These are phyloP conservation scores for Episyrphus balteatus DNA, from an alignment of 1,140 invertebrate species.

Conservation along the genomic window DNA sequence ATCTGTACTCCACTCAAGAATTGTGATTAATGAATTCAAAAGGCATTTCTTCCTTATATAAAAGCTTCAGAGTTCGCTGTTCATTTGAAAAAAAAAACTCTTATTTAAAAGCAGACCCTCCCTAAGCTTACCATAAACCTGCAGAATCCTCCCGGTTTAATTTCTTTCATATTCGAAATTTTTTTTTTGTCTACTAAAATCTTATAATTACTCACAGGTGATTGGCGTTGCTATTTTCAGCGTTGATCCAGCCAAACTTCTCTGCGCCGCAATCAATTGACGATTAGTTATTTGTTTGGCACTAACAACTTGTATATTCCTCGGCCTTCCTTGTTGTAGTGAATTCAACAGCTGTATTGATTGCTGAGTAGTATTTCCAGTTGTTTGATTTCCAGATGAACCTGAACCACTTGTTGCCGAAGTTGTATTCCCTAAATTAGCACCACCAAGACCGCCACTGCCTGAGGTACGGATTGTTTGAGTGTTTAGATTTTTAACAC, in stretches of 20 bases:
- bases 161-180: too few relatives aligned
- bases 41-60: too few relatives aligned
- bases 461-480: slow-evolving; percentile 45
- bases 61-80: too few relatives aligned
- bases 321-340: slow-evolving; percentile 42
- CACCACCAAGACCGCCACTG: slow-evolving; percentile 14
- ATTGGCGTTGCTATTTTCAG: slow-evolving; percentile 48
- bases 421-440: slow-evolving; percentile 23
- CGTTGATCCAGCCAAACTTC: slow-evolving; percentile 44
- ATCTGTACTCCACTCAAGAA: too few relatives aligned
- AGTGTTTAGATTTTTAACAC: slow-evolving; percentile 49
- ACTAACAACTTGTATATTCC: slow-evolving; percentile 42
- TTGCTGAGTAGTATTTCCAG: slow-evolving; percentile 33
- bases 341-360: slow-evolving; percentile 48
- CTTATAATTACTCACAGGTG: slow-evolving; percentile 41
- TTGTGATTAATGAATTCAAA: too few relatives aligned
- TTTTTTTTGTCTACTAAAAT: too few relatives aligned
- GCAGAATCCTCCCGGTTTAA: too few relatives aligned
- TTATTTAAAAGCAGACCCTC: too few relatives aligned
- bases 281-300: slow-evolving; percentile 36
- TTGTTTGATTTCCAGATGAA: neutral
- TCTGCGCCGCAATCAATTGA: slow-evolving; percentile 39
- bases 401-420: slow-evolving; percentile 28
- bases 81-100: too few relatives aligned
- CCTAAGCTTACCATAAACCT: too few relatives aligned